Base-by-base conservation (phyloP, 2,888 invertebrate genomes). In the Alviniconcha strummeri region DNA sequence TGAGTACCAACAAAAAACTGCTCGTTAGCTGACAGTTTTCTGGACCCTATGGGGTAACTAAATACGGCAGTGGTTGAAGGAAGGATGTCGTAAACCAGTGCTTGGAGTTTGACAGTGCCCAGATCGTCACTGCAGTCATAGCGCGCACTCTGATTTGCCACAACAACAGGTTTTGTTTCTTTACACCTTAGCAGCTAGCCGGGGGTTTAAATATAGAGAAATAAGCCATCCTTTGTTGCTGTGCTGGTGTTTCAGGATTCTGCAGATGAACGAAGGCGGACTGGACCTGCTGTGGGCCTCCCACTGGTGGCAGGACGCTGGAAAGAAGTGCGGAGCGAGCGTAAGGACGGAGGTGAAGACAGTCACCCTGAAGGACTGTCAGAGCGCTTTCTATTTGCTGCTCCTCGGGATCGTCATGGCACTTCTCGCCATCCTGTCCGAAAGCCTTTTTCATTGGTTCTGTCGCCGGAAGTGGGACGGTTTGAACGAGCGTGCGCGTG, bases 201-300 rank as follows among this genome's bases (percentile, higher is more conserved):
- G 36, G 3, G 36, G 1, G 36, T 36, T 36, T 36, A 36, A 36
- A 36, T 36, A 36, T 36, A 36, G 36, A 36, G 36, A 36, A 36
- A 1, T 36, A 36, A 36, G 36, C 36, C 36, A 36, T 36, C 36
- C 36, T 36, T 36, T 36, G 36, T 36, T 36, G 36, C 36, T 36
- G 36, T 36, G 36, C 36, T 36, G 36, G 36, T 36, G n/a, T 57
- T 77, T 5, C 78, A 78, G 78, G 78, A 78, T 71, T 52, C n/a
- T 80, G 5, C 54, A 69, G 55, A 80, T 80, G 80, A 80, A 80
- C 80, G 80, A 80, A 36, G 80, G 80, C 19, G 80, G 80, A 4
- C 80, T 80, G 54, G 69, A 80, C 80, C 52, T 60, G 8, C 69
- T 80, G n/a, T 80, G 80, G 80, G 54, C 80, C n/a, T 69, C 69